Evolutionary conservation across 2,797 vertebrate genomes (phyloP), one percentile per base, ranked within the genome.

Genomic region (Botia almorhae): DNA sequence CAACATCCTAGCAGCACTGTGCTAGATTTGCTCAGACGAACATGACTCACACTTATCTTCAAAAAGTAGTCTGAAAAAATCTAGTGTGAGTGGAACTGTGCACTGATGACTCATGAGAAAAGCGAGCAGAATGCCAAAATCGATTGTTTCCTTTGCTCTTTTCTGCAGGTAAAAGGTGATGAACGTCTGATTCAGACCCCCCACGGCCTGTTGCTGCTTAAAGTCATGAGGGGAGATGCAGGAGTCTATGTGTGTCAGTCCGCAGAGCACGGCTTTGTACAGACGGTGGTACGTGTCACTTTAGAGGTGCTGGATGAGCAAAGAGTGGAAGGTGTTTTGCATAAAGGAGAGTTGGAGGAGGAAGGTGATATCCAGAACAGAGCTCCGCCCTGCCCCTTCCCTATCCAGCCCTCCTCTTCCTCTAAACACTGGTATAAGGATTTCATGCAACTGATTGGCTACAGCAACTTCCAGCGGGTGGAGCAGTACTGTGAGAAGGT

Each of bases 401-500:
- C 94, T 1, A 93, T 92, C 65, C 83, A 93, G 67, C 90, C 94
- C 10, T 96, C 92, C 0, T 87, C 91, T 8, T 78, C 84, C 55
- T 76, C 92, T 81, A 91, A 90, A 87, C 84, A 90, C 69, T 99
- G 98, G 97, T 98, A 99, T 88, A 99, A 99, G 82, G 97, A 99
- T 77, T 98, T 99, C 86, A 93, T 99, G 81, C 97, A 99, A 89
- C 89, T 98, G 51, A 97, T 99, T 72, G 98, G 97, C 75, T 98
- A 98, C 3, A 96, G 94, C 83, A 96, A 98, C 82, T 96, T 98
- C 84, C 96, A 97, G 87, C 92, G 93, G 67, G 96, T 99, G 23
- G 98, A 98, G 80, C 96, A 99, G 89, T 99, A 99, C 89, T 99
- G 98, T 61, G 97, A 99, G 91, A 96, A 95, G 89, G 96, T 98